Evolutionary conservation across 2,888 invertebrate species (phyloP).

Genomic region (Emmelina monodactyla): DNA sequence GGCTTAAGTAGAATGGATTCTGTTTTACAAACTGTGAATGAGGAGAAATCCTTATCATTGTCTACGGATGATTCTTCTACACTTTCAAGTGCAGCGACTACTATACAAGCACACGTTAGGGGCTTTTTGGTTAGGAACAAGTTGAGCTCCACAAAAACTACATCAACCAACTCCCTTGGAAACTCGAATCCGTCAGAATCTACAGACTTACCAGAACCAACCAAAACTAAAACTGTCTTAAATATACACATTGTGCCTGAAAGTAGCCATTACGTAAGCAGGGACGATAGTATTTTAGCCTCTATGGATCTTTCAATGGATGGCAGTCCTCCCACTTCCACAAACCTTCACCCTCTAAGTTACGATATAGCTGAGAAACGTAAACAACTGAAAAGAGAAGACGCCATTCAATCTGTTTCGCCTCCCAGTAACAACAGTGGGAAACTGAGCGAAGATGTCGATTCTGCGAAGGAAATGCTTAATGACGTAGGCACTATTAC

Average conservation of each 20-base stretch:
- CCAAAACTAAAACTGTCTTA: slow-evolving; percentile 41
- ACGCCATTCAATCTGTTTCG: slow-evolving; percentile 57
- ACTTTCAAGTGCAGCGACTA: slow-evolving; percentile 66
- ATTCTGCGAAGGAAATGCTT: slow-evolving; percentile 36
- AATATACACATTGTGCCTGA: slow-evolving; percentile 57
- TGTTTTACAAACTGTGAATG: slow-evolving; percentile 58
- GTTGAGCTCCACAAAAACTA: slow-evolving; percentile 44
- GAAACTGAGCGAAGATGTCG: slow-evolving; percentile 51
- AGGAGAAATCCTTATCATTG: slow-evolving; percentile 55
- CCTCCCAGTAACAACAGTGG: slow-evolving; percentile 56
- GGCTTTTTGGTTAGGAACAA: slow-evolving; percentile 71
- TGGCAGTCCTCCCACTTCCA: slow-evolving; percentile 44
- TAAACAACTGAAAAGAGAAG: slow-evolving; percentile 55
- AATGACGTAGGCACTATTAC: not conserved
- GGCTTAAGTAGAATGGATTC: slow-evolving; percentile 54
- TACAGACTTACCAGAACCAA: slow-evolving; percentile 20
- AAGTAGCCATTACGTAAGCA: slow-evolving; percentile 39
- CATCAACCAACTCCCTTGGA: slow-evolving; percentile 38
- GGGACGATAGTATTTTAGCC: slow-evolving; percentile 49
- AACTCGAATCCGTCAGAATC: slow-evolving; percentile 24
- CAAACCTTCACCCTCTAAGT: slow-evolving; percentile 48
- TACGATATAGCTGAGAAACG: slow-evolving; percentile 49
- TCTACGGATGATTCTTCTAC: slow-evolving; percentile 61
- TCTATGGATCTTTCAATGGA: slow-evolving; percentile 52
- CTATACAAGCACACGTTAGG: slow-evolving; percentile 73